These are phyloP conservation scores for Bombyx mori DNA, from an alignment of 1,140 invertebrate species.

Conservation along the genomic window DNA sequence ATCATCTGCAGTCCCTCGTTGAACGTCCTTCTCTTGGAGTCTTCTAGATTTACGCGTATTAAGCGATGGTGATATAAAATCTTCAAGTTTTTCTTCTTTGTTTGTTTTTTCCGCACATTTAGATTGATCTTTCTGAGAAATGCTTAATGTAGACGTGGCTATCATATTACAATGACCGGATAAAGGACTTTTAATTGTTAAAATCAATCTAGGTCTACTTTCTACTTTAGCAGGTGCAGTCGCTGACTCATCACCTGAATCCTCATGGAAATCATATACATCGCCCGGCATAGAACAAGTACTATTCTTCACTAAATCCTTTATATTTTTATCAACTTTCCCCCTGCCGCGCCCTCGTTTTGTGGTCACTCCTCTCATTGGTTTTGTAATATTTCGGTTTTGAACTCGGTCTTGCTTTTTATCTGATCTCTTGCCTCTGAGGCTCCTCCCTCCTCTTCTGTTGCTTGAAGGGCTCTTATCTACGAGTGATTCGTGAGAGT, in stretches of 20 bases:
- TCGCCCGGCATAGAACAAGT: constrained; percentile 74
- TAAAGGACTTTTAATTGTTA: constrained; percentile 83
- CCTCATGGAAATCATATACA: constrained; percentile 88
- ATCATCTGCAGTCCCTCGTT: constrained; percentile 84
- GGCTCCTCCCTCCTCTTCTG: constrained; percentile 68
- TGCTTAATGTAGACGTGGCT: constrained; percentile 50
- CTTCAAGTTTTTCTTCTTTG: constrained; percentile 75
- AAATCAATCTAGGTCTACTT: constrained; percentile 79
- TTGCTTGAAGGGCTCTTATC: constrained; percentile 23
- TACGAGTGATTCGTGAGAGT: constrained; percentile 16
- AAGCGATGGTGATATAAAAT: constrained; percentile 72
- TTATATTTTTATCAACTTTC: constrained; percentile 73
- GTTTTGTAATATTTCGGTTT: constrained; percentile 72
- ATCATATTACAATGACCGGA: constrained; percentile 44
- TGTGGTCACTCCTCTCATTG: constrained; percentile 63
- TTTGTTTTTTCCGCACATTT: constrained; percentile 45
- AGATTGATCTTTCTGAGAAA: constrained; percentile 44
- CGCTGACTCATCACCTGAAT: constrained; percentile 80
- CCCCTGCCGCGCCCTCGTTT: constrained; percentile 67
- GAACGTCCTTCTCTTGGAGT: constrained; percentile 82
- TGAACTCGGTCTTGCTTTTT: constrained; percentile 63
- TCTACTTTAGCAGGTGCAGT: constrained; percentile 63
- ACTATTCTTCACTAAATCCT: constrained; percentile 62
- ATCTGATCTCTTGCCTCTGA: constrained; percentile 70
- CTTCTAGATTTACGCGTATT: constrained; percentile 86